Base-by-base conservation (phyloP, 2,113 vertebrate genomes). In the Arothron firmamentum region DNA sequence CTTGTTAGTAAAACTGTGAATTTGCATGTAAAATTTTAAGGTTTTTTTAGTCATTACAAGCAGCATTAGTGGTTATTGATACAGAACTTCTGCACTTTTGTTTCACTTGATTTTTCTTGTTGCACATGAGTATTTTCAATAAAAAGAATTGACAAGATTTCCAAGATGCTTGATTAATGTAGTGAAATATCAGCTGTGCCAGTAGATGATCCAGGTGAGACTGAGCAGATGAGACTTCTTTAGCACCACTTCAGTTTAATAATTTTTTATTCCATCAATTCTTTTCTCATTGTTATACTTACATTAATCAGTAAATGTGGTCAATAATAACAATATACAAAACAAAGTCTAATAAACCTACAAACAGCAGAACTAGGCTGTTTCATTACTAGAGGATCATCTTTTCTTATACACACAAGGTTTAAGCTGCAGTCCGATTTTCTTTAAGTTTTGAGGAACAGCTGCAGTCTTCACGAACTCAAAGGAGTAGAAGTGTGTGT, bases 361-460 rank as follows among this genome's bases (percentile, higher is more conserved):
- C 12, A 52, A 58, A 23, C 41, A 56, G 41, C n/a, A 1, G 8
- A 51, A 3, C 12, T 11, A 20, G 38, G 19, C 31, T 38, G 34
- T 38, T 10, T 38, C 48, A 17, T 19, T 18, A 17, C 21, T 85
- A 90, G 19, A 90, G 85, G 64, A 86, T 93, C 90, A 97, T 70
- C 95, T 90, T 62, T 93, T 94, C 87, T 97, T 97, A 80, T 97
- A 97, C 20, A 95, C 52, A 79, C 95, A 97, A 0, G 95, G 91
- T 57, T 80, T 93, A 67, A 97, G 85, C 63, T 90, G 76, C 52
- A 97, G 85, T 20, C 87, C 87, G 3, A 73, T 73, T 12, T 87
- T 88, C 49, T 82, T 86, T 0, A 56, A 10, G 18, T 83, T 73
- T 20, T 74, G 79, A 6, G 74, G 75, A 18, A 85, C 73, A 0